Percentiles rank a stretch among this genome's conserved stretches.
phyloP scores from a whole-genome alignment of 2,113 vertebrate species.

The Glaucomys volans region DNA sequence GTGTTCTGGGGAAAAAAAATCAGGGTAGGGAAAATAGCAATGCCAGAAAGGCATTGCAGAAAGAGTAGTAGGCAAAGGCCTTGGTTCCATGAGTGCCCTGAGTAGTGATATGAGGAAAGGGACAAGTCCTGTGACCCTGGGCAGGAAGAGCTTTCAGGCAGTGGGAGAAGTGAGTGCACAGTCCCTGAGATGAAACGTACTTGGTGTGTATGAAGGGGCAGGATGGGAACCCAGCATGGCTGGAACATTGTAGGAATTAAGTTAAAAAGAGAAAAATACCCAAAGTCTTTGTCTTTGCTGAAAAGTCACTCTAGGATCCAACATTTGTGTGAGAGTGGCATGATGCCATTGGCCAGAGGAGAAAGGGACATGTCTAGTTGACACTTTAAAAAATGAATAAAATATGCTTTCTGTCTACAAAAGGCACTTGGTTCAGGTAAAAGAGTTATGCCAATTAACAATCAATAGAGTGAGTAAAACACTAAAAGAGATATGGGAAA shows the following conservation, averaged over 20 bases:
- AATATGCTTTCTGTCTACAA: background rate
- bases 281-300: background rate
- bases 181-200: background rate
- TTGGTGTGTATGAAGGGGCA: background rate
- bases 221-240: background rate
- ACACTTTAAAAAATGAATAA: background rate
- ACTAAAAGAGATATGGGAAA: background rate
- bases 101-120: background rate
- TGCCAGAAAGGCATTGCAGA: background rate
- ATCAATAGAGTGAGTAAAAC: background rate
- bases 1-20: background rate
- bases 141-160: background rate
- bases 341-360: background rate
- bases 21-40: background rate
- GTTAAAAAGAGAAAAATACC: background rate
- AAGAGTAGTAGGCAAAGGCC: background rate
- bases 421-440: background rate
- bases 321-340: rapidly evolving
- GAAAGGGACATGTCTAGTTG: background rate
- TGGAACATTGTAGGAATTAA: background rate
- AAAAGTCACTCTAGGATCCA: background rate
- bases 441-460: background rate
- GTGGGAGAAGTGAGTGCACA: background rate
- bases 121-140: background rate
- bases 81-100: background rate